Evolutionary conservation across 2,888 invertebrate species (phyloP).

Genomic region (Dioctria linearis): DNA sequence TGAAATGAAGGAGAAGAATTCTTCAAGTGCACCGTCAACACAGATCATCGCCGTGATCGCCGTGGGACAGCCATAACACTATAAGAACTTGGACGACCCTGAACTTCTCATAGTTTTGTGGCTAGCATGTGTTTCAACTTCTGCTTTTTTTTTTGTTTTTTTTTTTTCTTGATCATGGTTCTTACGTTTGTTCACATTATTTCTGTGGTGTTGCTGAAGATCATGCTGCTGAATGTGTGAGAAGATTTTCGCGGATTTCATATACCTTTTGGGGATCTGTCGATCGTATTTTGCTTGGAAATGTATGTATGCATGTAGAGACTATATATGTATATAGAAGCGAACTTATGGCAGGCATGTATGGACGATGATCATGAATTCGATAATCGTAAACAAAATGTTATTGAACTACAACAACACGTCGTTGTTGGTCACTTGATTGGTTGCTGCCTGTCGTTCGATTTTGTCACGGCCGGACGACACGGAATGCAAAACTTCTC

Average conservation of each 20-base stretch:
- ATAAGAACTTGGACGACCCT: slow-evolving; percentile 51
- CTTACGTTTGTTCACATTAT: background rate
- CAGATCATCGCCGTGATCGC: slow-evolving; percentile 46
- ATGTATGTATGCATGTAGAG: background rate
- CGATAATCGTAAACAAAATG: slow-evolving; percentile 27
- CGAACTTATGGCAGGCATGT: background rate
- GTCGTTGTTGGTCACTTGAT: background rate
- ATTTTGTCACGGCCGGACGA: background rate
- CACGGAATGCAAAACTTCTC: background rate
- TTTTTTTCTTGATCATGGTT: background rate
- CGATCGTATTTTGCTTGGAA: background rate
- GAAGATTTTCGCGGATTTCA: background rate
- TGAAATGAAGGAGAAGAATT: slow-evolving; percentile 7
- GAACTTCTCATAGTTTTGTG: slow-evolving; percentile 50
- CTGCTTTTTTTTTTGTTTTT: slow-evolving; percentile 3
- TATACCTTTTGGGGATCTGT: background rate
- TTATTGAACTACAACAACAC: background rate
- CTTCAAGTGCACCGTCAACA: slow-evolving; percentile 44
- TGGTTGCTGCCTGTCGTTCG: slow-evolving; percentile 3
- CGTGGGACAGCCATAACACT: slow-evolving; percentile 22
- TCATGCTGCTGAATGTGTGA: background rate
- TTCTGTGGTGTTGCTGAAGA: background rate
- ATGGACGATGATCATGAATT: slow-evolving; percentile 8
- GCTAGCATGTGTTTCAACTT: slow-evolving; percentile 39
- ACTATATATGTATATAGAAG: background rate